Conservation (phyloP, 2,888 invertebrate species). For the Leptinotarsa tumamoca region DNA sequence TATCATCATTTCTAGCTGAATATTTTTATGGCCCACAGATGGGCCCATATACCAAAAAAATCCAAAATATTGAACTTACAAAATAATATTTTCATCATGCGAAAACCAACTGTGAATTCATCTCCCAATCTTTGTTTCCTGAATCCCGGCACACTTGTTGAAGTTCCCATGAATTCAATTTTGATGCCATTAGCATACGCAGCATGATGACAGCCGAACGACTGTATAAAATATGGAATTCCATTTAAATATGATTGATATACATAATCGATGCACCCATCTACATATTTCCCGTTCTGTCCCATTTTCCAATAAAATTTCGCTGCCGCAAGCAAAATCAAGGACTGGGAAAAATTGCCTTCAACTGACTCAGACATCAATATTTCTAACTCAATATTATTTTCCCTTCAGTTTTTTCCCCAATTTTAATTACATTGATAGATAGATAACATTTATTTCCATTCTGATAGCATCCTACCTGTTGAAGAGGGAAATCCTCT, state of each 20-base stretch:
- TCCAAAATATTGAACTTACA: too few species aligned
- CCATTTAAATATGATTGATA: conserved; percentile 27
- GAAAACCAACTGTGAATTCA: background rate
- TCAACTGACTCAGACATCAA: too few species aligned
- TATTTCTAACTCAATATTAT: too few species aligned
- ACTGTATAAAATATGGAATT: conserved; percentile 29
- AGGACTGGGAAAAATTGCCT: background rate
- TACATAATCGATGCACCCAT: conserved; percentile 25
- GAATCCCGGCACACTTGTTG: conserved; percentile 29
- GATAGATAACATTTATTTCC: too few species aligned
- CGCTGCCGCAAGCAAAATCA: background rate
- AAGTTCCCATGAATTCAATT: conserved; percentile 33
- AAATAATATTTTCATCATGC: background rate
- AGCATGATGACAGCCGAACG: conserved; percentile 24
- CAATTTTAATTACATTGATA: too few species aligned
- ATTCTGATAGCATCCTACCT: too few species aligned
- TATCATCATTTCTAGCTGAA: too few species aligned
- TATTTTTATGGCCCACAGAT: too few species aligned
- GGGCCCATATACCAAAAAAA: too few species aligned
- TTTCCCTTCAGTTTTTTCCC: too few species aligned
- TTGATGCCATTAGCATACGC: conserved; percentile 25
- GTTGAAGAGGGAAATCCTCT: too few species aligned
- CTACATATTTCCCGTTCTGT: conserved; percentile 17
- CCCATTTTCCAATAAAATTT: background rate
- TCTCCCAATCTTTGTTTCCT: background rate